phyloP scores from a whole-genome alignment of 2,797 vertebrate genomes.

The Hoplostethus atlanticus region DNA sequence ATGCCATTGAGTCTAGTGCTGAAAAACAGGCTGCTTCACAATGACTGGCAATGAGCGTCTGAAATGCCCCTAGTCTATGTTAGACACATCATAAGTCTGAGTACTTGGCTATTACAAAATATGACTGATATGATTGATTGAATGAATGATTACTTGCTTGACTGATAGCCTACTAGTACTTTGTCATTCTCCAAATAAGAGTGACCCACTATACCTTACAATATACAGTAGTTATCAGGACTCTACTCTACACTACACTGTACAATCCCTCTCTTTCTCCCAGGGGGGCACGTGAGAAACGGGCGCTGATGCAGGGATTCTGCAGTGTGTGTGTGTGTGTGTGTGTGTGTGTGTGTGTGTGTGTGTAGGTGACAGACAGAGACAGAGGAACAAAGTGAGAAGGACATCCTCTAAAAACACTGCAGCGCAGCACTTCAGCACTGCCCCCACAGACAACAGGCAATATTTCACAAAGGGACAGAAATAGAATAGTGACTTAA shows the following conservation, averaged over 20 bases:
- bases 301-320: conserved; percentile 36
- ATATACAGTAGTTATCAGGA: conserved; percentile 23
- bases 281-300: conserved; percentile 23
- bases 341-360: conserved; percentile 13
- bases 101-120: conserved; percentile 21
- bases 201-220: conserved; percentile 11
- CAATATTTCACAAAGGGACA: conserved; percentile 37
- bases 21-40: conserved; percentile 36
- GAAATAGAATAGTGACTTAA: conserved; percentile 26
- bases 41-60: conserved; percentile 33
- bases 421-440: conserved; percentile 34
- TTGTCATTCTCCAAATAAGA: conserved; percentile 1
- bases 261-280: conserved; percentile 11
- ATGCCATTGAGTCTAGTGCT: conserved; percentile 12
- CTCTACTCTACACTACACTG: background rate
- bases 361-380: conserved; percentile 44
- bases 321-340: conserved; percentile 31
- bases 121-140: conserved; percentile 11
- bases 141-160: conserved; percentile 37
- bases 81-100: conserved; percentile 35
- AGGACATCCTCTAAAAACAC: conserved; percentile 48
- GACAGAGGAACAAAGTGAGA: conserved; percentile 56
- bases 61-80: conserved; percentile 30
- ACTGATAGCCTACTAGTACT: conserved; percentile 33
- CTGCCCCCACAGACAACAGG: conserved; percentile 41